Conservation (phyloP, 2,113 vertebrate genomes). For the Catharus bicknelli region DNA sequence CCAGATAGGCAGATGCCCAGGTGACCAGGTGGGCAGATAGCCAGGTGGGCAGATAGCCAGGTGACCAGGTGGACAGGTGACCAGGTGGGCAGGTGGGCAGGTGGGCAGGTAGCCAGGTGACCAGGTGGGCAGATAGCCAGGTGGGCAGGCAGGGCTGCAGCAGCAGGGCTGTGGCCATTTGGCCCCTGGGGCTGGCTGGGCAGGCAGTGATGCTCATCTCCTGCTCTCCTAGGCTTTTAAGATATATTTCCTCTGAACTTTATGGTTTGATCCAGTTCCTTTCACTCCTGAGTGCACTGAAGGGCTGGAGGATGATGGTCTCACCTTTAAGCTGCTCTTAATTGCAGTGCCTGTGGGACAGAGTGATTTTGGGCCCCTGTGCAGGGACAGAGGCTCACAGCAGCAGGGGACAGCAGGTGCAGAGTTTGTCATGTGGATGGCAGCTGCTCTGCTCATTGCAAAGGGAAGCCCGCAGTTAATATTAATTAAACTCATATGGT, state of each 20-base stretch:
- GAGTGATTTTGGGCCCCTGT: fast-evolving
- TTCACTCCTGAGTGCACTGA: fast-evolving
- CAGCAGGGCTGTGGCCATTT: fast-evolving
- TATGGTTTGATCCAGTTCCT: fast-evolving
- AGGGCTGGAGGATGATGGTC: neutral
- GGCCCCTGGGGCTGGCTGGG: fast-evolving
- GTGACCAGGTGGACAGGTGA: no score
- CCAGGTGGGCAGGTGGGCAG: no score
- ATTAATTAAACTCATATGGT: neutral
- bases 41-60: fast-evolving
- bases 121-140: no score
- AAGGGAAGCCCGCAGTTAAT: neutral
- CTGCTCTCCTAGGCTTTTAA: neutral
- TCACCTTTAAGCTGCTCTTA: neutral
- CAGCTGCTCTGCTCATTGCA: neutral
- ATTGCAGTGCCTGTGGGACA: fast-evolving
- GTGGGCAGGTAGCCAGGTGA: no score
- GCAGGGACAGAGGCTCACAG: neutral
- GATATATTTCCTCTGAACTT: fast-evolving
- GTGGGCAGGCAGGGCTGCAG: neutral
- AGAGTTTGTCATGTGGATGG: fast-evolving
- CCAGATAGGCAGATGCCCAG: no score
- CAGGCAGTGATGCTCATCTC: fast-evolving
- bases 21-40: no score
- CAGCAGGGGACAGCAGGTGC: neutral